These are phyloP conservation scores for Ascaphus truei DNA, from an alignment of 2,113 vertebrate genomes.

Conservation along the genomic window DNA sequence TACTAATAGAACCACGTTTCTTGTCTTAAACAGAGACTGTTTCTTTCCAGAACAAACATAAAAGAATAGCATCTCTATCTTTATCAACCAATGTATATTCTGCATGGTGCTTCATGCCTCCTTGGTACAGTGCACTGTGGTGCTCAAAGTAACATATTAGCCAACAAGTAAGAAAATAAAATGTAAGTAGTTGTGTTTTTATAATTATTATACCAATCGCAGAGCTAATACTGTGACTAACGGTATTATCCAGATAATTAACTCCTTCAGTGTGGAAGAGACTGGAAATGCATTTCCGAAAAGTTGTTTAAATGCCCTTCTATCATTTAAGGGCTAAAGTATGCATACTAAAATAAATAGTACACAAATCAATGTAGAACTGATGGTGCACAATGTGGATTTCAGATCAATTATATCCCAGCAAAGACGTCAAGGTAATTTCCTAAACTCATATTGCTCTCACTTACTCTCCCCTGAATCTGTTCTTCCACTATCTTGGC, in stretches of 20 bases:
- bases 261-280: too few relatives aligned
- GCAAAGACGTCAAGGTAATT: constrained; percentile 1
- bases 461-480: too few relatives aligned
- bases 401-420: constrained; percentile 9
- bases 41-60: constrained; percentile 4
- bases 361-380: neutral
- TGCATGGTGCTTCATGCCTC: too few relatives aligned
- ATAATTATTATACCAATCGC: too few relatives aligned
- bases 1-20: neutral
- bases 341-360: neutral
- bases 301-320: too few relatives aligned
- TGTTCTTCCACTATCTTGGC: too few relatives aligned
- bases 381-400: neutral
- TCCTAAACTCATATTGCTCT: neutral
- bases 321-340: neutral
- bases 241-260: too few relatives aligned
- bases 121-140: neutral
- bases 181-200: too few relatives aligned
- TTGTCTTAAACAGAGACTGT: neutral
- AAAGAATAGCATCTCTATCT: constrained; percentile 14
- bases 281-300: too few relatives aligned
- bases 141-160: constrained; percentile 20
- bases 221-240: too few relatives aligned
- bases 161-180: too few relatives aligned
- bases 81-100: constrained; percentile 29